These are phyloP conservation scores for Habrosyne pyritoides DNA, from an alignment of 2,888 invertebrate genomes.

Conservation along the genomic window DNA sequence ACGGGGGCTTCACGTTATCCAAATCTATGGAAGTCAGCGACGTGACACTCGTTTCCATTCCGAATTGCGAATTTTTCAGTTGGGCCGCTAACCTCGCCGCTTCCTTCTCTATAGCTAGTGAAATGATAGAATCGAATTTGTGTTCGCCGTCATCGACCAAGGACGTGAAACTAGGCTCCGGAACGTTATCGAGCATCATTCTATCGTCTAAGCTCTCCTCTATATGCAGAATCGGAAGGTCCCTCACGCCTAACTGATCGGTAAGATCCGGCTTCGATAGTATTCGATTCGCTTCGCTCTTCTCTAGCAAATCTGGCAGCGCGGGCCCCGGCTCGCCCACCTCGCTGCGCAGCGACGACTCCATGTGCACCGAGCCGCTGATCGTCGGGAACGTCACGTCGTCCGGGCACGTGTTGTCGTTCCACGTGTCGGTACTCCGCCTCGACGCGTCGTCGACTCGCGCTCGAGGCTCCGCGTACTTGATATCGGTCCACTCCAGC, in stretches of 20 bases:
- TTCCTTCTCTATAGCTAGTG: constrained; percentile 89
- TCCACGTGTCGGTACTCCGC: constrained; percentile 88
- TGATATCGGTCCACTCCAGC: constrained; percentile 65
- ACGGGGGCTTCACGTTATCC: constrained; percentile 90
- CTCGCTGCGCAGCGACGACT: constrained; percentile 87
- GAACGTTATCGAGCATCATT: constrained; percentile 50
- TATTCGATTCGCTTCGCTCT: constrained; percentile 53
- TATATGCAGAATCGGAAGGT: constrained; percentile 30
- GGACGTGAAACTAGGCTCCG: constrained; percentile 66
- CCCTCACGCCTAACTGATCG: constrained; percentile 55
- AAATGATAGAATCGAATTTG: constrained; percentile 85
- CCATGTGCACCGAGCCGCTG: constrained; percentile 89
- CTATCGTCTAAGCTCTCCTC: constrained; percentile 38
- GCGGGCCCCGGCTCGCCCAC: constrained; percentile 71
- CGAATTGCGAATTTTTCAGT: constrained; percentile 56
- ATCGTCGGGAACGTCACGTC: constrained; percentile 92
- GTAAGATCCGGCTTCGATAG: constrained; percentile 70
- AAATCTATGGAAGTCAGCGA: constrained; percentile 86
- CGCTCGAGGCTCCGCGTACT: constrained; percentile 26
- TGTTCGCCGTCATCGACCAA: constrained; percentile 78
- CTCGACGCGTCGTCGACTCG: constrained; percentile 42
- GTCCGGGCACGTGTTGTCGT: constrained; percentile 90
- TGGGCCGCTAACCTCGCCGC: constrained; percentile 86
- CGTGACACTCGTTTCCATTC: constrained; percentile 84
- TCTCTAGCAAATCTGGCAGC: constrained; percentile 73